These are phyloP conservation scores for Falco peregrinus DNA, from an alignment of 2,797 vertebrate species.

Conservation along the genomic window DNA sequence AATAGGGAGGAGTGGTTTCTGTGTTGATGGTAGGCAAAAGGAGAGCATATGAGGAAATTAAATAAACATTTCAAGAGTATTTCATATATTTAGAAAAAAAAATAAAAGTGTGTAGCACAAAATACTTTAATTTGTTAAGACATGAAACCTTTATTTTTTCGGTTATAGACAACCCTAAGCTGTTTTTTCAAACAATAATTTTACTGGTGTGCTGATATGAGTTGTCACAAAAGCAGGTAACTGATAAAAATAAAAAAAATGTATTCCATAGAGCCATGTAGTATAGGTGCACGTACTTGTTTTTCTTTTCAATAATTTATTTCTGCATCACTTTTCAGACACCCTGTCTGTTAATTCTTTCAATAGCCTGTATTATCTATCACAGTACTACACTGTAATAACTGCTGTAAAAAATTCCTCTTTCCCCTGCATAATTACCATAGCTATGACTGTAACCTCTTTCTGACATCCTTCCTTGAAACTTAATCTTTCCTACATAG, in stretches of 20 bases:
- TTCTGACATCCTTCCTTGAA: neutral
- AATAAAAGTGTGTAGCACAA: neutral
- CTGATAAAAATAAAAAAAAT: neutral
- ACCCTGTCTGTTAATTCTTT: neutral
- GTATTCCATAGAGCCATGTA: neutral
- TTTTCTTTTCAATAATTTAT: neutral
- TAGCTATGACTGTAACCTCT: neutral
- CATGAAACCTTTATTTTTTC: neutral
- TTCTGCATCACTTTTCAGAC: neutral
- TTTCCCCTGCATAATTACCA: neutral
- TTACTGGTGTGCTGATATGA: neutral
- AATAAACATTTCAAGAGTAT: neutral
- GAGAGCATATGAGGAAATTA: neutral
- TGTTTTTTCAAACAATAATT: neutral
- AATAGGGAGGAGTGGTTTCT: neutral
- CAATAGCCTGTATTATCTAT: neutral
- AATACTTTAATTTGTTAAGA: neutral
- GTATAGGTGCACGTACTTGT: neutral
- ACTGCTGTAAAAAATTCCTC: neutral
- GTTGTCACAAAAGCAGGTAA: neutral
- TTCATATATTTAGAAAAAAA: neutral
- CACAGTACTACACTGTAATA: neutral
- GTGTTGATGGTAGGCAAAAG: neutral
- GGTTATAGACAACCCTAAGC: neutral
- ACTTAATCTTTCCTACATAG: neutral